Conservation (phyloP, 2,113 vertebrate genomes). For the Tursiops truncatus region DNA sequence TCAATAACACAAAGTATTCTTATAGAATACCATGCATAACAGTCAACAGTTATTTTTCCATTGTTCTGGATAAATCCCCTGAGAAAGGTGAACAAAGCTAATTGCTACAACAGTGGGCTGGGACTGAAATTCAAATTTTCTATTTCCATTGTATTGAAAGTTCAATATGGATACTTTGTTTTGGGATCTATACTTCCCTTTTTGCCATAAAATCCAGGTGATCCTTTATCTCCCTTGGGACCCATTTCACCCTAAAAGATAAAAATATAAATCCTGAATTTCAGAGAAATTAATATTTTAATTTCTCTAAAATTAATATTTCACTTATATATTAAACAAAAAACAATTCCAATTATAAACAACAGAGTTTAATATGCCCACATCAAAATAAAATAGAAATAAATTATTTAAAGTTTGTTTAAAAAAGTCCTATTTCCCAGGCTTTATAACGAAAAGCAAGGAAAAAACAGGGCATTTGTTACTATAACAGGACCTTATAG, state of each 20-base stretch:
- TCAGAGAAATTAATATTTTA: background rate
- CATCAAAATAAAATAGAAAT: slow-evolving; percentile 23
- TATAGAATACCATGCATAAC: background rate
- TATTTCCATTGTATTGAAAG: background rate
- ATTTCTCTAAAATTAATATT: background rate
- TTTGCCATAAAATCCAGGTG: slow-evolving; percentile 90
- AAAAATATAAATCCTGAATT: slow-evolving; percentile 60
- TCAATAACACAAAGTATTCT: background rate
- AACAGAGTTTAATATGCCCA: background rate
- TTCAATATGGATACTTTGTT: background rate
- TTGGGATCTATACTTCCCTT: slow-evolving; percentile 82
- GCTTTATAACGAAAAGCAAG: background rate
- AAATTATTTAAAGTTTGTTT: background rate
- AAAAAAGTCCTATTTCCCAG: background rate
- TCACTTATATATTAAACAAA: background rate
- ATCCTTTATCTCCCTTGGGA: slow-evolving; percentile 87
- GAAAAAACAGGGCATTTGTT: background rate
- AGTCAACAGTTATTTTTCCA: background rate
- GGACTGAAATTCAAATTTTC: background rate
- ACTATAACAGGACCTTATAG: background rate
- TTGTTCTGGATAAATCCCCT: background rate
- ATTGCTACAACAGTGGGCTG: background rate
- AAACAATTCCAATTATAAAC: background rate
- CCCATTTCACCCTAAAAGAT: slow-evolving; percentile 90
- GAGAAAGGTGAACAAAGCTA: background rate